These are phyloP conservation scores for Oreochromis aureus DNA, from an alignment of 2,113 vertebrate species.

Conservation along the genomic window DNA sequence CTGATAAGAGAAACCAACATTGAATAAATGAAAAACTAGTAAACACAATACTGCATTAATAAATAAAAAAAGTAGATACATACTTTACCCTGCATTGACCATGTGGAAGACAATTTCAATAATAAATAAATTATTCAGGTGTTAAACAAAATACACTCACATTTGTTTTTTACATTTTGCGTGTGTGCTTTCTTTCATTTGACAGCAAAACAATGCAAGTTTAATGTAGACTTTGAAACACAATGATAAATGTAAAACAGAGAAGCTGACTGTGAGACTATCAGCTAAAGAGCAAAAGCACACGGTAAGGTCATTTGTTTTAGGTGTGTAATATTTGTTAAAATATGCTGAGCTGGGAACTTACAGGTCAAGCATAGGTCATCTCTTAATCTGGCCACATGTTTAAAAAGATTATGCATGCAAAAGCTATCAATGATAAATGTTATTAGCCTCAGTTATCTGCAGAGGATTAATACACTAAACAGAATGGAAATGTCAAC, in stretches of 20 bases:
- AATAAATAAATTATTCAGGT: slow-evolving; percentile 60
- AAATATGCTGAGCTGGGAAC: neutral
- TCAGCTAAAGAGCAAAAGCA: neutral
- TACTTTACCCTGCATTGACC: slow-evolving; percentile 76
- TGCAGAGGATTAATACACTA: slow-evolving; percentile 3
- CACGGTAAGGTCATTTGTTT: neutral
- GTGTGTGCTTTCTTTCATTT: neutral
- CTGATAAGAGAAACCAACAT: slow-evolving; percentile 42
- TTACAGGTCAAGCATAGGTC: neutral
- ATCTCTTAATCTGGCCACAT: neutral
- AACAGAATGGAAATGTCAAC: neutral
- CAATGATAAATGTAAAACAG: neutral
- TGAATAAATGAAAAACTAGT: slow-evolving; percentile 45
- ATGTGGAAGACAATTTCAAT: slow-evolving; percentile 72
- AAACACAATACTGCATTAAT: slow-evolving; percentile 65
- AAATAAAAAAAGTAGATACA: slow-evolving; percentile 73
- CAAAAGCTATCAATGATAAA: slow-evolving; percentile 4
- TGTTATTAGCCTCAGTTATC: slow-evolving; percentile 1
- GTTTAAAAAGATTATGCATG: slow-evolving; percentile 32
- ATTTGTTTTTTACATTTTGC: slow-evolving; percentile 13
- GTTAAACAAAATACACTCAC: slow-evolving; percentile 40
- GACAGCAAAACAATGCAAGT: neutral
- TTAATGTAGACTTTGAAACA: neutral
- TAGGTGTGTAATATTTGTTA: neutral
- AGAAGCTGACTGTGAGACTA: neutral